phyloP scores from a whole-genome alignment of 2,888 invertebrate species.

The Ellobium chinense region DNA sequence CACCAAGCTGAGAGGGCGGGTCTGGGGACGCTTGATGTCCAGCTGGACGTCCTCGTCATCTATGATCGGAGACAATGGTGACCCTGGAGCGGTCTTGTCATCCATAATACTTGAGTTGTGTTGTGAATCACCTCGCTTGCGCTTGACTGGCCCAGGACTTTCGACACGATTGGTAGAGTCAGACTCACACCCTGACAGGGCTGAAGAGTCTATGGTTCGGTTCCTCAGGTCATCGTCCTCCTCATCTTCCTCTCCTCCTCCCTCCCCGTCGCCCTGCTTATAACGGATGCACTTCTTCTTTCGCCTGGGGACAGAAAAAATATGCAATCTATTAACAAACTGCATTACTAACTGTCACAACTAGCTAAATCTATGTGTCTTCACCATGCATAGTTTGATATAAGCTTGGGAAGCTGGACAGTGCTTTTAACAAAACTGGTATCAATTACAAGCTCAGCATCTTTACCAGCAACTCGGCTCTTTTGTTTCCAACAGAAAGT shows the following conservation, averaged over 20 bases:
- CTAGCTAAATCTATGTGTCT: no score
- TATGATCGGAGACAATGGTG: constrained; percentile 27
- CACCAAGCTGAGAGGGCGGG: background rate
- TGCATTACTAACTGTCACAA: background rate
- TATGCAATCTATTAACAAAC: background rate
- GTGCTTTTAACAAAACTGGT: no score
- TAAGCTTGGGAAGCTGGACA: no score
- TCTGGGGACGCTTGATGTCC: background rate
- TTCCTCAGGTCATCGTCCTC: constrained; percentile 13
- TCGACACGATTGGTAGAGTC: constrained; percentile 37
- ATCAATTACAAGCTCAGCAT: no score
- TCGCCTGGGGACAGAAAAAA: constrained; percentile 68
- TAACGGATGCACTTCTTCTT: constrained; percentile 81
- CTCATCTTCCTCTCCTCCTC: constrained; percentile 13
- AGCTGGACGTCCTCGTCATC: constrained; percentile 27
- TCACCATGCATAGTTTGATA: no score
- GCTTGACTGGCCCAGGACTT: constrained; percentile 19
- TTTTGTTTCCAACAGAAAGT: no score
- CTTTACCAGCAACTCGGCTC: no score
- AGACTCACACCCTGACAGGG: constrained; percentile 46
- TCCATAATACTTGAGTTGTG: background rate
- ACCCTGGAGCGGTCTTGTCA: background rate
- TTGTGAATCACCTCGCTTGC: background rate
- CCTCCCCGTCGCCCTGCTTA: constrained; percentile 63
- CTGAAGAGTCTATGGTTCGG: constrained; percentile 27